Evolutionary conservation across 2,888 invertebrate genomes (phyloP).

Genomic region (Blera fallax): DNA sequence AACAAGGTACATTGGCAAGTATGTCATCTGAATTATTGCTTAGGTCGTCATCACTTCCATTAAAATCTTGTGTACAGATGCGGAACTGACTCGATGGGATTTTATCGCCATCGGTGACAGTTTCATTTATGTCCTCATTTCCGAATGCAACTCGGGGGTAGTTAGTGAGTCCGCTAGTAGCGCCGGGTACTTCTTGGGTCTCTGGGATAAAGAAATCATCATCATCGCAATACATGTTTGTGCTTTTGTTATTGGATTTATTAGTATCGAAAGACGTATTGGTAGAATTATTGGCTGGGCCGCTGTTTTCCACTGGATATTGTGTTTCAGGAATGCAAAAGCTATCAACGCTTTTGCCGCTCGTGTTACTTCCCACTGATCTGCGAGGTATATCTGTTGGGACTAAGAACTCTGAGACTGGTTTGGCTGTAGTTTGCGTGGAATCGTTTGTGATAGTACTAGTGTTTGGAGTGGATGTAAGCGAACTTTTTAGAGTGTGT

Average conservation of each 20-base stretch:
- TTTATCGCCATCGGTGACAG: conserved; percentile 19
- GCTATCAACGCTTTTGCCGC: conserved; percentile 66
- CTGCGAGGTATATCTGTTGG: neutral
- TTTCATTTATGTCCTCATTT: neutral
- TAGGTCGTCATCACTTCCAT: conserved; percentile 65
- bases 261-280: conserved; percentile 28
- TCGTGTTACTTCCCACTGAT: conserved; percentile 30
- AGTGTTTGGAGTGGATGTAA: conserved; percentile 35
- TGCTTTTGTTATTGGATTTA: neutral
- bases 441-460: neutral
- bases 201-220: conserved; percentile 77
- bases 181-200: conserved; percentile 74
- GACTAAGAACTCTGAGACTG: neutral
- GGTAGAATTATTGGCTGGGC: neutral
- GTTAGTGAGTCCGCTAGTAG: conserved; percentile 10
- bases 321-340: conserved; percentile 75
- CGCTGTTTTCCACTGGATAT: conserved; percentile 5
- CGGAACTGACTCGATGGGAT: conserved; percentile 73
- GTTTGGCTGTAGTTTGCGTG: neutral
- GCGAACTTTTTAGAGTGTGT: conserved; percentile 7
- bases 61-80: conserved; percentile 76
- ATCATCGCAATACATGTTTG: conserved; percentile 43
- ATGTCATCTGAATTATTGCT: conserved; percentile 62
- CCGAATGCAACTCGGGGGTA: conserved; percentile 41
- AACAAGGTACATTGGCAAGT: conserved; percentile 47